phyloP scores from a whole-genome alignment of 2,797 vertebrate species.

The Prunella strophiata region DNA sequence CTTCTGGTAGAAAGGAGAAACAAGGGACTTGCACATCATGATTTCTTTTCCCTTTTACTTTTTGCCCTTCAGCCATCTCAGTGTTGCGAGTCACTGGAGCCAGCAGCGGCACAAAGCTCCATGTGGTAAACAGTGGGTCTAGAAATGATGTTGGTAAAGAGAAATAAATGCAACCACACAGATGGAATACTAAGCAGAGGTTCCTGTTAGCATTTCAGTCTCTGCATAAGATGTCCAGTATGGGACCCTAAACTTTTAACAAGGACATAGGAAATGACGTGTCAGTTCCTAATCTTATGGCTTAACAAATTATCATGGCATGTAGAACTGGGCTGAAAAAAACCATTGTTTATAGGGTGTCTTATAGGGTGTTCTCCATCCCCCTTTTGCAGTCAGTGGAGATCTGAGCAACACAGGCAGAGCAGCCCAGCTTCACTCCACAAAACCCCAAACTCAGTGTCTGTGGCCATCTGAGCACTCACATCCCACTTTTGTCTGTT shows the following conservation, averaged over 20 bases:
- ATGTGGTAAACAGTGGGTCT: background rate
- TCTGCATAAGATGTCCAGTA: background rate
- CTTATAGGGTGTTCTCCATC: background rate
- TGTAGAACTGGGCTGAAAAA: background rate
- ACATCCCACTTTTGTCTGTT: background rate
- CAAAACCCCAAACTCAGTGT: background rate
- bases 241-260: background rate
- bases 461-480: background rate
- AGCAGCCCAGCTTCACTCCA: background rate
- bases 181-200: background rate
- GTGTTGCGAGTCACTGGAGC: background rate
- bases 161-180: background rate
- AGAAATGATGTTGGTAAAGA: slow-evolving; percentile 11
- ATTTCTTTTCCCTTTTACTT: background rate
- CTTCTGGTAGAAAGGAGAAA: background rate
- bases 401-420: background rate
- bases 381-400: background rate
- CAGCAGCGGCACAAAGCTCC: background rate
- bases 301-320: background rate
- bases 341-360: background rate
- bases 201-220: background rate
- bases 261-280: background rate
- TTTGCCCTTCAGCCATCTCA: background rate
- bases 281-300: background rate
- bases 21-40: background rate